Evolutionary conservation across 30 jellyfish, hydroid and myxozoan species (phyloP).

Genomic region (Chironex yamaguchii): DNA sequence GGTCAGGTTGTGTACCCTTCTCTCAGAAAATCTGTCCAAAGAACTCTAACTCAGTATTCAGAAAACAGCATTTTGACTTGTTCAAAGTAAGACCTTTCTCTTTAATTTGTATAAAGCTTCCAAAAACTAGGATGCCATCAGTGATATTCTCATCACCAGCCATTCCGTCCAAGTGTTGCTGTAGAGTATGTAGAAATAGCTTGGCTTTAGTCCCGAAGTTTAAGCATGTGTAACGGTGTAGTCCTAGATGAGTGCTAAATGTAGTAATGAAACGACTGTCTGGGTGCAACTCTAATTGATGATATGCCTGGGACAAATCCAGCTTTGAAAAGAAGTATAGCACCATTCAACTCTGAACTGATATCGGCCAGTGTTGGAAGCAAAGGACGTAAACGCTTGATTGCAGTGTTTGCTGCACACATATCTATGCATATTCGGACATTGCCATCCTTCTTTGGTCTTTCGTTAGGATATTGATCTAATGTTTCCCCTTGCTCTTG

Average conservation of each 20-base stretch:
- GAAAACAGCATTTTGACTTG: not conserved
- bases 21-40: not conserved
- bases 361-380: slow-evolving; percentile 54
- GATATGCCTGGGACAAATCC: slow-evolving; percentile 38
- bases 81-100: slow-evolving; percentile 32
- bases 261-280: slow-evolving; percentile 45
- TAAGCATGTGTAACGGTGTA: slow-evolving; percentile 20
- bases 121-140: slow-evolving; percentile 4
- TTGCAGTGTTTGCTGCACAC: slow-evolving; percentile 45
- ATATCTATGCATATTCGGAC: slow-evolving; percentile 43
- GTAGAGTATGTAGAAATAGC: slow-evolving; percentile 9
- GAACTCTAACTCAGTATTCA: not conserved
- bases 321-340: slow-evolving; percentile 19
- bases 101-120: not conserved
- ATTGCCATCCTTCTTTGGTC: slow-evolving; percentile 30
- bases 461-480: no score
- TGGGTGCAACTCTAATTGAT: slow-evolving; percentile 42
- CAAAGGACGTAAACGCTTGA: slow-evolving; percentile 20
- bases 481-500: no score
- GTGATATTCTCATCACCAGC: not conserved
- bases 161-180: not conserved
- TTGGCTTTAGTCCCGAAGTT: slow-evolving; percentile 6
- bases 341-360: slow-evolving; percentile 30
- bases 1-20: slow-evolving; percentile 65
- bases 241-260: slow-evolving; percentile 37